These are phyloP conservation scores for Acanthisitta chloris DNA, from an alignment of 2,113 vertebrate genomes.

Conservation along the genomic window DNA sequence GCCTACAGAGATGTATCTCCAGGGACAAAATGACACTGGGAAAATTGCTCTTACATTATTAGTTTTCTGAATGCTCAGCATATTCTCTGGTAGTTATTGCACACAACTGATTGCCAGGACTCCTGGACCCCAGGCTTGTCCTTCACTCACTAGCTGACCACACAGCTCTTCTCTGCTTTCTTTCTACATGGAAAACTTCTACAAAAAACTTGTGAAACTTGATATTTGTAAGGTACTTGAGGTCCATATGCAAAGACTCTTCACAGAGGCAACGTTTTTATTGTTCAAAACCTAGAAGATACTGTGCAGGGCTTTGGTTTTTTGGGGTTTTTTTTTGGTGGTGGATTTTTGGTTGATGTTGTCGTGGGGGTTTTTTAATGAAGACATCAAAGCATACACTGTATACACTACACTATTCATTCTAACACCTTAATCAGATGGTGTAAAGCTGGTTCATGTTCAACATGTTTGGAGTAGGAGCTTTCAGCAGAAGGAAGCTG, in stretches of 20 bases:
- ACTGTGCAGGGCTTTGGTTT: not conserved
- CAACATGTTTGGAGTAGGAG: not conserved
- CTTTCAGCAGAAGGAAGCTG: not conserved
- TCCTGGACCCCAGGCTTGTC: not conserved
- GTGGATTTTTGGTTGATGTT: too few species aligned
- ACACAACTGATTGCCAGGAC: not conserved
- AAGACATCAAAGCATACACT: not conserved
- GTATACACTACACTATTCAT: not conserved
- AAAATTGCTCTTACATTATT: not conserved
- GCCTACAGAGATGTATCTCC: not conserved
- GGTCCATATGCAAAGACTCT: not conserved
- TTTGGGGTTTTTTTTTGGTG: too few species aligned
- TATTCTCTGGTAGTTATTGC: not conserved
- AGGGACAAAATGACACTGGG: not conserved
- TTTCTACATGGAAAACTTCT: not conserved
- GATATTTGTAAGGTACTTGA: not conserved
- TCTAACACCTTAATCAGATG: not conserved
- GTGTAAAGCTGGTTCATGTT: not conserved
- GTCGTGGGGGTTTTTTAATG: not conserved
- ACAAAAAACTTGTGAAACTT: not conserved
- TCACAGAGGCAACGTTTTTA: not conserved
- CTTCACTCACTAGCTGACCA: not conserved
- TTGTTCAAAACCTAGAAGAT: not conserved
- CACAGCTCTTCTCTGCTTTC: not conserved
- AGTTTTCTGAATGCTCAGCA: fast-evolving